Evolutionary conservation across 1,140 invertebrate genomes (phyloP).

Genomic region (Melitaea cinxia): DNA sequence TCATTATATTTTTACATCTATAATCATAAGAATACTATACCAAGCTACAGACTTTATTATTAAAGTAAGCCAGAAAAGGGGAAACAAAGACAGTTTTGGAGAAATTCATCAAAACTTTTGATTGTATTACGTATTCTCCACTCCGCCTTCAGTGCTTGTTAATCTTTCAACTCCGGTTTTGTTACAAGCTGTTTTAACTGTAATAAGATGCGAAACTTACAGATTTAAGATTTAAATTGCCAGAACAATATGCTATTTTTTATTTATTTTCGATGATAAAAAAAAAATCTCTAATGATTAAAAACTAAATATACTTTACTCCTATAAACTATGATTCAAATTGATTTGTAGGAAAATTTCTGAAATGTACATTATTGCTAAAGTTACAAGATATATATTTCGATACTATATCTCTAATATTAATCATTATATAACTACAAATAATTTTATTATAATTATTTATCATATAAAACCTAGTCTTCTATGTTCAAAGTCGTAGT

Average conservation of each 20-base stretch:
- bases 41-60: conserved; percentile 63
- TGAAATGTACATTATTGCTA: neutral
- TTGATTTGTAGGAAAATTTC: too few species aligned
- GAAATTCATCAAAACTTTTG: conserved; percentile 78
- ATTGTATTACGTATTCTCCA: conserved; percentile 69
- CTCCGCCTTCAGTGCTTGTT: conserved; percentile 58
- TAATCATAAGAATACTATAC: conserved; percentile 42
- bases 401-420: too few species aligned
- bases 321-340: too few species aligned
- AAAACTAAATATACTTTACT: too few species aligned
- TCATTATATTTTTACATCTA: conserved; percentile 8
- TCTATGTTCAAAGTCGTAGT: too few species aligned
- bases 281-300: too few species aligned
- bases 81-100: conserved; percentile 69
- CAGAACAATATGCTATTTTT: neutral
- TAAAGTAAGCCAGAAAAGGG: conserved; percentile 60
- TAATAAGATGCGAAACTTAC: conserved; percentile 13
- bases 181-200: conserved; percentile 21
- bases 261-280: too few species aligned
- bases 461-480: too few species aligned
- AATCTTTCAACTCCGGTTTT: conserved; percentile 54
- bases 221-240: neutral
- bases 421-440: too few species aligned
- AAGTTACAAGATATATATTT: conserved; percentile 3
- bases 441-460: too few species aligned